A percentile compares a stretch with the other conserved stretches of the same genome.
phyloP scores from a whole-genome alignment of 2,797 vertebrate genomes.

The Aulostomus chinensis region DNA sequence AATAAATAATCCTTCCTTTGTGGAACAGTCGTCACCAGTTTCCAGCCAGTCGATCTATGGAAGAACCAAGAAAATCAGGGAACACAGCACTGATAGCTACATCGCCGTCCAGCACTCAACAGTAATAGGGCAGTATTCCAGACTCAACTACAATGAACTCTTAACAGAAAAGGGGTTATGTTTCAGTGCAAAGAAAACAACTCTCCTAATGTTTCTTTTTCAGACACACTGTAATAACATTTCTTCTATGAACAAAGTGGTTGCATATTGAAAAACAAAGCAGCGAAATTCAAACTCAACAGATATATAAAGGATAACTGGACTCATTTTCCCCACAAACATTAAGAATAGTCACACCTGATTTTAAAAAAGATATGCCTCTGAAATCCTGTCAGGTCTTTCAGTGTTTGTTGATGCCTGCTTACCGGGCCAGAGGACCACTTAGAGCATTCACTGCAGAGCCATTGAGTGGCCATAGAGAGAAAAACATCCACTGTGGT shows the following conservation, averaged over 20 bases:
- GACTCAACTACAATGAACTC: conserved; percentile 81
- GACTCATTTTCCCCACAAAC: conserved; percentile 75
- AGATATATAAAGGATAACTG: conserved; percentile 83
- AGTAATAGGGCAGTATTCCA: conserved; percentile 90
- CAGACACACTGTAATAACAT: conserved; percentile 91
- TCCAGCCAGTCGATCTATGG: conserved; percentile 88
- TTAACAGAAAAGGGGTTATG: conserved; percentile 88
- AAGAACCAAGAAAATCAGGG: conserved; percentile 85
- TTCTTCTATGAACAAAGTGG: conserved; percentile 94
- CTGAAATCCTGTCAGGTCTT: conserved; percentile 56
- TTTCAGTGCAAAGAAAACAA: conserved; percentile 95
- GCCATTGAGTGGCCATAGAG: no score
- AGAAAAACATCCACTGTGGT: no score
- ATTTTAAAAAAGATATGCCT: conserved; percentile 60
- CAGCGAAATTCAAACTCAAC: conserved; percentile 91
- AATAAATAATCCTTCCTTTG: conserved; percentile 97
- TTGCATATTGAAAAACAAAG: conserved; percentile 99
- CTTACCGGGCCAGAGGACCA: conserved; percentile 10
- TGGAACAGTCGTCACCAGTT: conserved; percentile 93
- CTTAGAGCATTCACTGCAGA: no score
- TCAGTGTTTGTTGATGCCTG: conserved; percentile 26
- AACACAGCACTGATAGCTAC: conserved; percentile 55
- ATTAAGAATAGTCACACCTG: conserved; percentile 67
- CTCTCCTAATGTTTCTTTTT: conserved; percentile 75
- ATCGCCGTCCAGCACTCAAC: conserved; percentile 68